Conservation (phyloP, 2,113 vertebrate species). For the Daubentonia madagascariensis region DNA sequence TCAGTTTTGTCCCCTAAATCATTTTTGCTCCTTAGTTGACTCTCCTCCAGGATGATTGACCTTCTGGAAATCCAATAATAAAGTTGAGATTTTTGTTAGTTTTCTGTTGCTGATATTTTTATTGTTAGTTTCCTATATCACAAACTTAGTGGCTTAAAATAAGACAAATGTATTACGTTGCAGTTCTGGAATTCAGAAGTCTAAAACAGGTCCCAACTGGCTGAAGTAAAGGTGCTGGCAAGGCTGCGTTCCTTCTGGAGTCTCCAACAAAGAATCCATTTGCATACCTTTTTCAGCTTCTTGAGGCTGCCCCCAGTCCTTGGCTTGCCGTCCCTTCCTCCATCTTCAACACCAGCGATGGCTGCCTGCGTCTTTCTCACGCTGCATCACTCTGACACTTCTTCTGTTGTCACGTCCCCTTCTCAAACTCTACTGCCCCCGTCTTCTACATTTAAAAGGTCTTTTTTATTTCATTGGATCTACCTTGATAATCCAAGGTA, state of each 20-base stretch:
- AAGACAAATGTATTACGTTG: not conserved
- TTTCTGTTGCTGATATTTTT: not conserved
- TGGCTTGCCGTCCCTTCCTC: not conserved
- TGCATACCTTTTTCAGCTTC: not conserved
- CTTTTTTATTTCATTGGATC: not conserved
- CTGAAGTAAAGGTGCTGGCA: not conserved
- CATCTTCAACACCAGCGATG: not conserved
- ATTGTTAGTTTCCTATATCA: not conserved
- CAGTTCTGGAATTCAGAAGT: not conserved
- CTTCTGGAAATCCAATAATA: not conserved
- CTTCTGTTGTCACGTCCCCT: not conserved
- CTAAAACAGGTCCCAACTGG: not conserved
- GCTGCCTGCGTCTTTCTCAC: not conserved
- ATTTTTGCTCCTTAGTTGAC: not conserved
- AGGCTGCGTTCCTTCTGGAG: not conserved
- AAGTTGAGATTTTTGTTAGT: not conserved
- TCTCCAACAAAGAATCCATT: not conserved
- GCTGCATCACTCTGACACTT: not conserved
- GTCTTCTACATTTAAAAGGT: not conserved
- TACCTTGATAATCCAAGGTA: not conserved
- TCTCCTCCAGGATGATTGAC: not conserved
- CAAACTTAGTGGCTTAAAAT: not conserved
- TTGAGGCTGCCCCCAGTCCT: not conserved
- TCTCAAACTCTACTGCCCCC: not conserved
- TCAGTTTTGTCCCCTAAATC: not conserved